These are phyloP conservation scores for Drosophila anceps DNA, from an alignment of 2,888 invertebrate species.

Conservation along the genomic window DNA sequence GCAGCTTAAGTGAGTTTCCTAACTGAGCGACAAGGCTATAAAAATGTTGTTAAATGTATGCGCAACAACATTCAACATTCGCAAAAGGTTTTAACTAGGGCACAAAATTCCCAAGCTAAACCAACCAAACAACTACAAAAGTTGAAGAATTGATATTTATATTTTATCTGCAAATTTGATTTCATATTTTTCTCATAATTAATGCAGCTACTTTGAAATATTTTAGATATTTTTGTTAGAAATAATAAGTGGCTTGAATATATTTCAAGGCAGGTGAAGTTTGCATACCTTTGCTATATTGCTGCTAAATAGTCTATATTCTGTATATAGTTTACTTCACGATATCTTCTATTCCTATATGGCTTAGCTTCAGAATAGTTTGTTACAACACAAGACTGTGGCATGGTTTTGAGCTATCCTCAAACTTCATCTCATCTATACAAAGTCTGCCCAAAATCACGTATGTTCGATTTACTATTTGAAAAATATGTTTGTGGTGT, in stretches of 20 bases:
- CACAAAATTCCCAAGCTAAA: background rate
- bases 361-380: too few species aligned
- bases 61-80: background rate
- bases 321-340: background rate
- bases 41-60: conserved; percentile 14
- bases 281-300: too few species aligned
- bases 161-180: background rate
- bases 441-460: too few species aligned
- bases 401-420: too few species aligned
- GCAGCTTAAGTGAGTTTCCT: background rate
- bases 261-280: too few species aligned
- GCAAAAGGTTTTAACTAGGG: background rate
- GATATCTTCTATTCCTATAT: background rate
- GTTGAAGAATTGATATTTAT: background rate
- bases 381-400: too few species aligned
- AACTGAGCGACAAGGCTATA: conserved; percentile 16
- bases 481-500: too few species aligned
- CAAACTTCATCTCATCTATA: too few species aligned
- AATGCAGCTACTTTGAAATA: background rate
- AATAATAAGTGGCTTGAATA: too few species aligned
- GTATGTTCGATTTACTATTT: too few species aligned
- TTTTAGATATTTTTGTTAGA: too few species aligned
- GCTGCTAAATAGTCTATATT: background rate
- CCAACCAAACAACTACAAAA: background rate
- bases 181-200: background rate